Percentiles rank a stretch among this genome's conserved stretches.
Conservation (phyloP, 92 coral and sea anemone genomes). For the Paragorgia papillata region DNA sequence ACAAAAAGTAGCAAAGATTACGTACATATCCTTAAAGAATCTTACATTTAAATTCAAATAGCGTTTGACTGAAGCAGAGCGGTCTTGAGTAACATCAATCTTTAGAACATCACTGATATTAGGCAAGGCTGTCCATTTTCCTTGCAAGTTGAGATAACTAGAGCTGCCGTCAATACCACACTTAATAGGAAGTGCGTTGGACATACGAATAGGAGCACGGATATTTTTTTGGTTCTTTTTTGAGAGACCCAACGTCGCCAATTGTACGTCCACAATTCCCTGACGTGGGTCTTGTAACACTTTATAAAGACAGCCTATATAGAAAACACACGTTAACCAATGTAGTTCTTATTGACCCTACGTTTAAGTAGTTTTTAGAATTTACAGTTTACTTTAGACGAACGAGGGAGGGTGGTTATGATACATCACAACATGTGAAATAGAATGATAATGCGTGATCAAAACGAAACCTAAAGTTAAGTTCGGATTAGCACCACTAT, state of each 20-base stretch:
- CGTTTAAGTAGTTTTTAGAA: too few species aligned
- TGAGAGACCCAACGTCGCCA: constrained; percentile 11
- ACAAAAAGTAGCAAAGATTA: too few species aligned
- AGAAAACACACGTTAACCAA: too few species aligned
- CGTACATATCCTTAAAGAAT: background rate
- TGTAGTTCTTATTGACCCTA: too few species aligned
- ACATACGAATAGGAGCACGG: background rate
- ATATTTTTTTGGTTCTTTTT: background rate
- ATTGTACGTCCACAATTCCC: background rate
- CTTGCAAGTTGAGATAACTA: background rate
- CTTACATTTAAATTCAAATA: constrained; percentile 21
- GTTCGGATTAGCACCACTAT: too few species aligned
- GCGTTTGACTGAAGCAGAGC: background rate
- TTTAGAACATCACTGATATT: background rate
- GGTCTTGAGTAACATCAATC: background rate
- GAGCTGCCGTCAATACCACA: constrained; percentile 2
- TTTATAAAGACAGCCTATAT: constrained; percentile 3
- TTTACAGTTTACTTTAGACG: too few species aligned
- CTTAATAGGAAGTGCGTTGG: background rate
- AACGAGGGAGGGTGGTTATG: too few species aligned
- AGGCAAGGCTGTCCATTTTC: background rate
- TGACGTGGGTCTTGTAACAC: background rate
- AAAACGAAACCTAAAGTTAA: too few species aligned
- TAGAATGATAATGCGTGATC: too few species aligned
- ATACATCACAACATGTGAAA: too few species aligned